These are phyloP conservation scores for Myotis brandtii DNA, from an alignment of 2,113 vertebrate species.

Conservation along the genomic window DNA sequence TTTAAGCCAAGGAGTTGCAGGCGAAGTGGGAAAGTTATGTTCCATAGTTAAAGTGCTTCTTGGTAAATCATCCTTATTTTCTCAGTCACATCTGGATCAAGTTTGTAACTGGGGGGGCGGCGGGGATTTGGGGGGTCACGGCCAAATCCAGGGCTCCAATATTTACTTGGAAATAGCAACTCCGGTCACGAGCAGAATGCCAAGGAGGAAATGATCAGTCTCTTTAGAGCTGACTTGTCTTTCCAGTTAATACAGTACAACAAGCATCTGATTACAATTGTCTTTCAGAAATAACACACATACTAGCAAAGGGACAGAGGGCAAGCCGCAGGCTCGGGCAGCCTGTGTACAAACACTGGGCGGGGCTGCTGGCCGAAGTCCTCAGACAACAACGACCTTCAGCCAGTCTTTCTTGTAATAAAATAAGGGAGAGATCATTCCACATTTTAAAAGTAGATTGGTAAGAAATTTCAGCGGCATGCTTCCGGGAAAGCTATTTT, in stretches of 20 bases:
- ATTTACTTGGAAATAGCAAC: constrained; percentile 39
- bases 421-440: constrained; percentile 39
- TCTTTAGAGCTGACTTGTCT: background rate
- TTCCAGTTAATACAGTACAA: background rate
- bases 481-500: constrained; percentile 69
- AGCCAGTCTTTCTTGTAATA: background rate
- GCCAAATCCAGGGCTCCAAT: constrained; percentile 6
- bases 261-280: background rate
- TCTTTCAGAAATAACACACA: background rate
- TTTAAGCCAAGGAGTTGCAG: background rate
- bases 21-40: background rate
- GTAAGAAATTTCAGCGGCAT: background rate
- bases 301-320: background rate
- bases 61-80: constrained; percentile 30
- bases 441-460: constrained; percentile 33
- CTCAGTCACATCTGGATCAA: constrained; percentile 62
- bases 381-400: background rate
- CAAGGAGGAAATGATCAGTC: constrained; percentile 18
- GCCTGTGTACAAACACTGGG: background rate
- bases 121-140: no score
- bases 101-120: background rate
- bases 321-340: background rate
- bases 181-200: background rate
- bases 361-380: background rate
- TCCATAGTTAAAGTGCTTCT: background rate